Base-by-base conservation (phyloP, 2,797 vertebrate genomes). In the Onychomys arenicola region DNA sequence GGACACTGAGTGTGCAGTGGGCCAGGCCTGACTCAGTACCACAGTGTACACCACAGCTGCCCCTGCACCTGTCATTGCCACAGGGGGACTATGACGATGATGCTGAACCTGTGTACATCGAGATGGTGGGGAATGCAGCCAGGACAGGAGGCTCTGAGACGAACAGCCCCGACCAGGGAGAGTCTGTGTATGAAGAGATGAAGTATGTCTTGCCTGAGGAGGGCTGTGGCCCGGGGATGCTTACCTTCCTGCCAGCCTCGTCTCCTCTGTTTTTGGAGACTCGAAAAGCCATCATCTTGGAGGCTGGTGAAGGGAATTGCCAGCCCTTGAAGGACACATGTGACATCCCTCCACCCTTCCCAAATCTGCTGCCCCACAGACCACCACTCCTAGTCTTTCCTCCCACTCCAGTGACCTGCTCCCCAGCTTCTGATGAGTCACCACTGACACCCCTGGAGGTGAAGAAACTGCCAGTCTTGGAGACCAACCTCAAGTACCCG, bases 141-240 rank as follows among this genome's bases (percentile, higher is more conserved):
- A 37, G 93, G 65, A 25, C 76, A 1, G 75, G 89, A 1, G 98
- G 98, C 93, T 98, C 98, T 40, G 99, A 99, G 92, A 98, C 97
- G 0, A 98, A 98, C 77, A 99, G 99, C 98, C 99, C 99, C 0
- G 99, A 99, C 65, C 99, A 98, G 96, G 98, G 98, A 0, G 99
- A 99, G 96, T 99, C 99, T 0, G 99, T 99, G 40, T 99, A 99
- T n/a, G 99, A 99, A 98, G 99, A 99, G 97, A 99, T 99, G 99
- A 99, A 99, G 80, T 99, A 99, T 98, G 99, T 99, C 90, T 98
- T 98, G 77, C 97, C 98, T 4, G 99, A 99, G 97, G 99, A 99
- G 46, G 16, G 65, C 9, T 97, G 91, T 82, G 67, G 94, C 49
- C 97, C 67, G 4, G 97, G 95, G n/a, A 90, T 98, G n/a, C 96